Percentiles rank a stretch among this genome's conserved stretches.
These are phyloP conservation scores for Ptilodon capucinus DNA, from an alignment of 2,888 invertebrate genomes.

Conservation along the genomic window DNA sequence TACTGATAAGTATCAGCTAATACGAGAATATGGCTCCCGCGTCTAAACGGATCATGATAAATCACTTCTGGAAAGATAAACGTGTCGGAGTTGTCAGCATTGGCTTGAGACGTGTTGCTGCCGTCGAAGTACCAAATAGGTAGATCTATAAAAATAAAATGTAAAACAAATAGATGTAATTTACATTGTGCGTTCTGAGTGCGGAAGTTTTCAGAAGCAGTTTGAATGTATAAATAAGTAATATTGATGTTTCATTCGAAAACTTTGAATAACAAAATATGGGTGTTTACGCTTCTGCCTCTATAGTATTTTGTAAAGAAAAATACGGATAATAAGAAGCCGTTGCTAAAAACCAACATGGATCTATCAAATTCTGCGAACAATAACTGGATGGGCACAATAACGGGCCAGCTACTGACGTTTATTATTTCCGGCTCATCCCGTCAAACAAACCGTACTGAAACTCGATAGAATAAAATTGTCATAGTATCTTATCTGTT, in stretches of 20 bases:
- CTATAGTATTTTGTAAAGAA: neutral
- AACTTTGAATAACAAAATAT: conserved; percentile 1
- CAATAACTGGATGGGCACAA: neutral
- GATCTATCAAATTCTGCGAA: neutral
- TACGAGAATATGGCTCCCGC: conserved; percentile 87
- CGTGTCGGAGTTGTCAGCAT: conserved; percentile 86
- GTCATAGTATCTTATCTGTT: too few species aligned
- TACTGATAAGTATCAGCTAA: conserved; percentile 89
- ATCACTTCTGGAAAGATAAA: conserved; percentile 89
- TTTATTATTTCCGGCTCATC: too few species aligned
- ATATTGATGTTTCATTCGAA: too few species aligned
- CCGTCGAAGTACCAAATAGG: conserved; percentile 91
- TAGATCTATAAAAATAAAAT: conserved; percentile 73
- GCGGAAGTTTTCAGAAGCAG: too few species aligned
- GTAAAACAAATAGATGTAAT: too few species aligned
- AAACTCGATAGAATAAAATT: too few species aligned
- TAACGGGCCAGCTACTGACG: too few species aligned
- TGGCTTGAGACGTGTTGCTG: conserved; percentile 86
- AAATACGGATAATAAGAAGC: neutral
- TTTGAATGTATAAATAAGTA: too few species aligned
- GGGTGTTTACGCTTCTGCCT: neutral
- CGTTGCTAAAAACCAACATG: neutral
- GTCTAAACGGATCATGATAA: conserved; percentile 91
- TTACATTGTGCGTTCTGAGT: too few species aligned
- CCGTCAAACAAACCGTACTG: too few species aligned